A percentile compares a stretch with the other conserved stretches of the same genome.
These are phyloP conservation scores for Pipistrellus kuhlii DNA, from an alignment of 2,797 vertebrate genomes.

Conservation along the genomic window DNA sequence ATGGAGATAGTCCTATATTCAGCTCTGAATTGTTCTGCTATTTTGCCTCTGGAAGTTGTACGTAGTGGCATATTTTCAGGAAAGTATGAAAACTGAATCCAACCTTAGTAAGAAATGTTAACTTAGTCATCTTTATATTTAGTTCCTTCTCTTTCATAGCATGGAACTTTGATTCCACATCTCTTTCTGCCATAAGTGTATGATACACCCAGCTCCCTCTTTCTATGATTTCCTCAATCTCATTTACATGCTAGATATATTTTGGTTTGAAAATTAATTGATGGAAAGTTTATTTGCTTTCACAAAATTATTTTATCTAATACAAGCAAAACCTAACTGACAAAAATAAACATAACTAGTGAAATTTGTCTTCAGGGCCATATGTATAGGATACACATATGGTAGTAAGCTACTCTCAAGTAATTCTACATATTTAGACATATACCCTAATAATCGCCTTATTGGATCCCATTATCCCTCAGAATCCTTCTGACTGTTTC, in stretches of 20 bases:
- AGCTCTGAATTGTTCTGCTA: not conserved
- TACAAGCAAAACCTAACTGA: not conserved
- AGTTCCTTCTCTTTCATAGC: not conserved
- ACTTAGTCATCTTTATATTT: not conserved
- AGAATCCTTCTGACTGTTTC: not conserved
- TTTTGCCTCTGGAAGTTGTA: not conserved
- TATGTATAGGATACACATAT: not conserved
- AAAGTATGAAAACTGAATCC: not conserved
- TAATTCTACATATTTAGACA: not conserved
- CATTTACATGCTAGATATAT: not conserved
- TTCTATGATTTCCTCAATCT: not conserved
- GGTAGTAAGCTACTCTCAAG: not conserved
- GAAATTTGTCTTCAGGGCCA: not conserved
- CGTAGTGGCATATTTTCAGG: not conserved
- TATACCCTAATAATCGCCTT: not conserved
- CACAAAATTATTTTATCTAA: not conserved
- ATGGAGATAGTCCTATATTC: not conserved
- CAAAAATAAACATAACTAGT: not conserved
- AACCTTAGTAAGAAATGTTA: not conserved
- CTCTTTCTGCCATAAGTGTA: not conserved
- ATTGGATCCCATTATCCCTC: not conserved
- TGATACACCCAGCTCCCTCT: not conserved
- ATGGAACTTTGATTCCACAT: not conserved
- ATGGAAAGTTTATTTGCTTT: not conserved
- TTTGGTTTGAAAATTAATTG: conserved; percentile 32